Base-by-base conservation (phyloP, 2,113 vertebrate genomes). In the Felis chaus region DNA sequence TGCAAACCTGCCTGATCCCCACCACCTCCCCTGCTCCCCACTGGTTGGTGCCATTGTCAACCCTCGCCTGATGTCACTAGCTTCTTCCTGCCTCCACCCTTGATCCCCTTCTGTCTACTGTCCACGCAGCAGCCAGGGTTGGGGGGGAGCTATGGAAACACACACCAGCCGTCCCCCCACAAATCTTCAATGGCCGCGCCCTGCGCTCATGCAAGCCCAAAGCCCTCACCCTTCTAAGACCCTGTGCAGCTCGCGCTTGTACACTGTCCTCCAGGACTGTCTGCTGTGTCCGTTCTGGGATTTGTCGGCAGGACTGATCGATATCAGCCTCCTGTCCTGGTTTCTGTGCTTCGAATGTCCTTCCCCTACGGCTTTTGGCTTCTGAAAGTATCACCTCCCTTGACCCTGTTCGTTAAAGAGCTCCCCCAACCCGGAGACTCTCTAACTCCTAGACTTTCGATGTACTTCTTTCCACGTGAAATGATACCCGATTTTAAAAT, bases 241-340 rank as follows among this genome's bases (percentile, higher is more conserved):
- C 63, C 12, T 45, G 48, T 45, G 11, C 63, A n/a, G 63, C 36
- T 15, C 33, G 2, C 12, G 7, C 27, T 73, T 25, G 21, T 19
- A 9, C 1, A 73, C 21, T 21, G 2, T 7, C 18, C 41, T 45
- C 63, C 7, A 31, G 66, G 9, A 36, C 3, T 0, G 48, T 73
- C n/a, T 31, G 5, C 27, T 29, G 15, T 10, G 18, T 23, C 36
- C 11, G 3, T 10, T 11, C 27, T 45, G 18, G 7, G 10, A 12
- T 53, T n/a, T 55, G 25, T 18, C 25, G 2, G 13, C 1, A 2
- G 2, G 33, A 31, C 33, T 8, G n/a, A 29, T 14, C 5, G 0
- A 39, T 4, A 18, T n/a, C 63, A 27, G 8, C n/a, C 39, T 27
- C 21, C 33, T 33, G 18, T 14, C 61, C 66, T 68, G 5, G 2